These are phyloP conservation scores for Takifugu ocellatus DNA, from an alignment of 2,797 vertebrate species.

Conservation along the genomic window DNA sequence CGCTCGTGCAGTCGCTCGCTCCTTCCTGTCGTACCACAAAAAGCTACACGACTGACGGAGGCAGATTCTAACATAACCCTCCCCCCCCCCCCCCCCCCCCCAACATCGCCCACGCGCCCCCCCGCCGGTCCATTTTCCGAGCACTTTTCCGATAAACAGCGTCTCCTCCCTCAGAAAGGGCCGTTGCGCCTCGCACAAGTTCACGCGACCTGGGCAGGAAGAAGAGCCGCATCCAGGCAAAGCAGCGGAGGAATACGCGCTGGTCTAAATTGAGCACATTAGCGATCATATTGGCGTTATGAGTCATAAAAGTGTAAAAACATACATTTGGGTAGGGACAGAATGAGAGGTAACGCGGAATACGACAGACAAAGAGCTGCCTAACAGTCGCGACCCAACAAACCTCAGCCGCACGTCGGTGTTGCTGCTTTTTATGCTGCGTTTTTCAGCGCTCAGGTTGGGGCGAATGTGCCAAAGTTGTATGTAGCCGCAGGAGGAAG, in stretches of 20 bases:
- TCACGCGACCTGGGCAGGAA: conserved; percentile 26
- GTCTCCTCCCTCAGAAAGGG: conserved; percentile 17
- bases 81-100: conserved; percentile 66
- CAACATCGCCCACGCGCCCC: conserved; percentile 79
- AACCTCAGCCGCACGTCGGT: no score
- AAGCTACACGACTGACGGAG: conserved; percentile 63
- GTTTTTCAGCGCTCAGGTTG: no score
- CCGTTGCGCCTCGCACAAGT: not conserved
- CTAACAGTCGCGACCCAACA: no score
- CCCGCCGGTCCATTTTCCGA: conserved; percentile 71
- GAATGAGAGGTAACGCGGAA: conserved; percentile 41
- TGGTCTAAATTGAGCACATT: conserved; percentile 33
- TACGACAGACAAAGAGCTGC: no score
- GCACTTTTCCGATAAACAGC: conserved; percentile 68
- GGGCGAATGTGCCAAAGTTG: not conserved
- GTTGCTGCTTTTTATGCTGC: no score
- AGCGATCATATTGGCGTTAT: conserved; percentile 63
- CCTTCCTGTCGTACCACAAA: conserved; percentile 75
- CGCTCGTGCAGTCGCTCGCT: conserved; percentile 44
- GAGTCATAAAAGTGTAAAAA: conserved; percentile 60
- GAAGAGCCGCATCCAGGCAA: conserved; percentile 19
- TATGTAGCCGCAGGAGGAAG: conserved; percentile 15
- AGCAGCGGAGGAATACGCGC: conserved; percentile 18
- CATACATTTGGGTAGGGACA: conserved; percentile 55
- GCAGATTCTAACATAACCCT: conserved; percentile 63